phyloP scores from a whole-genome alignment of 2,888 invertebrate genomes.

The Eledone cirrhosa region DNA sequence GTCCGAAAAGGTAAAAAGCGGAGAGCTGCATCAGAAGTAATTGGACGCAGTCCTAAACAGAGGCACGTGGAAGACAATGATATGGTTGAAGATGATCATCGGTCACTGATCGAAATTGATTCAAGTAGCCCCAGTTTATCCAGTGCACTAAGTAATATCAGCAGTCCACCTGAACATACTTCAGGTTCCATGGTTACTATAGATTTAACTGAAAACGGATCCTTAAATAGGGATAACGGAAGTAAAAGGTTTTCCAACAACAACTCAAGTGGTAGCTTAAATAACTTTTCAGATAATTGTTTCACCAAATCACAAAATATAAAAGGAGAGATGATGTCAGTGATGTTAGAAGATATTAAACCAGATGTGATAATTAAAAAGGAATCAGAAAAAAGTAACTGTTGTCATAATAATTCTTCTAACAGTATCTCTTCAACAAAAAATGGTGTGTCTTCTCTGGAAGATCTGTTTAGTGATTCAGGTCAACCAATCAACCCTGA shows the following conservation, averaged over 20 bases:
- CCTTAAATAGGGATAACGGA: slow-evolving; percentile 45
- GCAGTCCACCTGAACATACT: slow-evolving; percentile 20
- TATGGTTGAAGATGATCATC: slow-evolving; percentile 31
- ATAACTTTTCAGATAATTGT: background rate
- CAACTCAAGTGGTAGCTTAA: background rate
- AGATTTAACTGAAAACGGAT: slow-evolving; percentile 52
- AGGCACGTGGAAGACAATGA: slow-evolving; percentile 34
- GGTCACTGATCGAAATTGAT: slow-evolving; percentile 18
- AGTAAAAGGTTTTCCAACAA: background rate
- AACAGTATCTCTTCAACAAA: slow-evolving; percentile 44
- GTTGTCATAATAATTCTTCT: background rate
- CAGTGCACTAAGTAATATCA: slow-evolving; percentile 8
- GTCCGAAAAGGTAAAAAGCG: slow-evolving; percentile 39
- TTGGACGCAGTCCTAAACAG: slow-evolving; percentile 64
- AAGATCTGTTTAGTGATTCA: slow-evolving; percentile 55
- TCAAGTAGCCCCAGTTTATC: slow-evolving; percentile 19
- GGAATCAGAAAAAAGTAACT: slow-evolving; percentile 25
- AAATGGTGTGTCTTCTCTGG: slow-evolving; percentile 62
- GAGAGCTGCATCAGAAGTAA: slow-evolving; percentile 53
- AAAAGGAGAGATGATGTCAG: background rate
- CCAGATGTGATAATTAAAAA: background rate
- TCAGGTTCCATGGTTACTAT: slow-evolving; percentile 39
- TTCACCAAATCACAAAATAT: background rate
- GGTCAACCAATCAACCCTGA: slow-evolving; percentile 45
- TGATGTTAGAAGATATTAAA: slow-evolving; percentile 2